Base-by-base conservation (phyloP, 2,113 vertebrate genomes). In the Potamarius usumacintae region DNA sequence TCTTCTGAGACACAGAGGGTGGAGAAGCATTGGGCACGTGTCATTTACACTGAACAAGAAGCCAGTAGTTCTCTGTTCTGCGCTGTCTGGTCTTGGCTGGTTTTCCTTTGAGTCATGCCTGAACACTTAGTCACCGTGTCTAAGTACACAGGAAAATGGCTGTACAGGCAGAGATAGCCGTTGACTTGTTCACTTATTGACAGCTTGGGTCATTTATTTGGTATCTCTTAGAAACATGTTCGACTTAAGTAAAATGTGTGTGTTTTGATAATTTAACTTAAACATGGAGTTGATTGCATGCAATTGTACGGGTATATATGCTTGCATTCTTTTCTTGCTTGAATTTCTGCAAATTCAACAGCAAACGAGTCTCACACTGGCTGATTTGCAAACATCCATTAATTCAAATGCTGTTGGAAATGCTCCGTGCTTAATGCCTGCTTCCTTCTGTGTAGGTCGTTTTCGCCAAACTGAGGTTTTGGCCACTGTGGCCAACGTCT, bases 401-500 rank as follows among this genome's bases (percentile, higher is more conserved):
- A 1, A 58, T 34, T 81, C 55, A 81, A 42, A 60, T 42, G 27
- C 30, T 34, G 30, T 42, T 62, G 30, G 8, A 58, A 80, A 80
- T 27, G 14, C 1, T 53, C 2, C 9, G 53, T 52, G 12, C 48
- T 17, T 55, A 57, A 69, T 30, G 9, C 48, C 0, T 81, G 3
- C 30, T 90, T 22, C 53, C 34, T 85, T 81, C 15, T 30, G 7
- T 34, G 1, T 52, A 99, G 98, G 98, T 94, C 98, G 98, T 89
- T 99, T 99, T 94, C 97, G 98, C 90, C 98, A 99, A 94, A 99
- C 99, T 4, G 96, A 99, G 95, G 98, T 99, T 89, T 95, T 99
- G 90, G 98, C 98, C 74, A 97, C 97, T 84, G 98, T 99, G 83
- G 98, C 98, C 84, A 99, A 99, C 67, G 97, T 97, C 60, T 99